A percentile compares a stretch with the other conserved stretches of the same genome.
Conservation (phyloP, 2,888 invertebrate genomes). For the Zhuqinia jingwanae region DNA sequence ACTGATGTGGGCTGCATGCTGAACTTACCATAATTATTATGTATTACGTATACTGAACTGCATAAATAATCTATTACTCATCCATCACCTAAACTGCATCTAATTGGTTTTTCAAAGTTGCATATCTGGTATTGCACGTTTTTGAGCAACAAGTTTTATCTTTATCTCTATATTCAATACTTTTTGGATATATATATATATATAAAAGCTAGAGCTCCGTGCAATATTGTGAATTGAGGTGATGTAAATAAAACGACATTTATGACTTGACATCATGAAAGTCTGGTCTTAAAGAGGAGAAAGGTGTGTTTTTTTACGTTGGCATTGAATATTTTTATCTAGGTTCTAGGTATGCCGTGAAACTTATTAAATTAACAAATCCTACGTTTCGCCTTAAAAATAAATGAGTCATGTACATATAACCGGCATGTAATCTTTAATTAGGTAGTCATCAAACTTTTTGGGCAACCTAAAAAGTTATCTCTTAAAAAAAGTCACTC, state of each 20-base stretch:
- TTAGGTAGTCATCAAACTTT: too few species aligned
- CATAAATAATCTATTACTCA: not conserved
- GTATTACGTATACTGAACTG: conserved; percentile 19
- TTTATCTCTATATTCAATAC: conserved; percentile 1
- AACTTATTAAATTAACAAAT: too few species aligned
- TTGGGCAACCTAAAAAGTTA: too few species aligned
- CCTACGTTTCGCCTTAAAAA: too few species aligned
- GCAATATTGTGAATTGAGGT: conserved; percentile 13
- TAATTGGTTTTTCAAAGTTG: conserved; percentile 1
- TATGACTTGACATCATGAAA: not conserved
- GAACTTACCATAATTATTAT: not conserved
- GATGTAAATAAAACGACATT: conserved; percentile 20
- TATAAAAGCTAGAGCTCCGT: not conserved
- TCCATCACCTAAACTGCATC: not conserved
- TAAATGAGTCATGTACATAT: too few species aligned
- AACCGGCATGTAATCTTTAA: too few species aligned
- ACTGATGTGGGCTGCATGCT: not conserved
- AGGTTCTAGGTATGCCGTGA: too few species aligned
- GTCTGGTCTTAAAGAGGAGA: not conserved
- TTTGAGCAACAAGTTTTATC: conserved; percentile 13
- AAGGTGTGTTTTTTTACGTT: not conserved
- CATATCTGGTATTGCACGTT: not conserved
- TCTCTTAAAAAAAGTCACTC: too few species aligned
- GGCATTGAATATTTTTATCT: not conserved
- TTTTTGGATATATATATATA: conserved; percentile 26